These are phyloP conservation scores for Microcebus griseorufus DNA, from an alignment of 2,113 vertebrate species.

Conservation along the genomic window DNA sequence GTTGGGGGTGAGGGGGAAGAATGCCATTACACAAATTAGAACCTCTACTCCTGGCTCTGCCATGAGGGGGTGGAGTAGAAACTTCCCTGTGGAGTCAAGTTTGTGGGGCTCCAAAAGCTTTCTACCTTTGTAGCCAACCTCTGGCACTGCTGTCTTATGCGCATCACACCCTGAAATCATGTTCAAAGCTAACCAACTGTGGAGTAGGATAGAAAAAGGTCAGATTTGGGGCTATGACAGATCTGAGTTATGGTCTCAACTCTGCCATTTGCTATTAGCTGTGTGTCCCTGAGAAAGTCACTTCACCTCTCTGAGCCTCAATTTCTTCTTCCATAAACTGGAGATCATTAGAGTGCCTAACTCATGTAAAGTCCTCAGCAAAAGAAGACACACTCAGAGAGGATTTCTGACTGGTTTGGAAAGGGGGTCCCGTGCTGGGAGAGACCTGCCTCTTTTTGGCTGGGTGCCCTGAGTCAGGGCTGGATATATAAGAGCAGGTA, in stretches of 20 bases:
- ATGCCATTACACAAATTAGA: background rate
- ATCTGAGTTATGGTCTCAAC: background rate
- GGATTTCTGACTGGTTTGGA: background rate
- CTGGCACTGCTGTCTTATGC: background rate
- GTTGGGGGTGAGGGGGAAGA: background rate
- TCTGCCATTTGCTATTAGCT: background rate
- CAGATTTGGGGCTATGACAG: background rate
- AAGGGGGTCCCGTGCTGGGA: background rate
- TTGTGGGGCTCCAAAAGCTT: background rate
- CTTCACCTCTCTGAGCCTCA: slow-evolving; percentile 19
- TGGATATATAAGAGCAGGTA: background rate
- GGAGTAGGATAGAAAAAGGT: background rate
- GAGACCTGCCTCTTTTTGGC: background rate
- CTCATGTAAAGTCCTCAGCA: background rate
- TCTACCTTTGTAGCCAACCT: background rate
- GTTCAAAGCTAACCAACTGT: background rate
- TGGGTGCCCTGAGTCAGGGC: background rate
- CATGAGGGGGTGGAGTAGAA: slow-evolving; percentile 20
- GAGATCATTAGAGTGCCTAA: background rate
- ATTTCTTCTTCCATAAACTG: slow-evolving; percentile 10
- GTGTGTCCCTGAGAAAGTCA: background rate
- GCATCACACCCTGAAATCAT: slow-evolving; percentile 6
- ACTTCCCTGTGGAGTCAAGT: slow-evolving; percentile 27
- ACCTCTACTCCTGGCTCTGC: background rate
- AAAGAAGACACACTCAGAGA: background rate